phyloP scores from a whole-genome alignment of 1,140 invertebrate species.

The Drosophila miranda region DNA sequence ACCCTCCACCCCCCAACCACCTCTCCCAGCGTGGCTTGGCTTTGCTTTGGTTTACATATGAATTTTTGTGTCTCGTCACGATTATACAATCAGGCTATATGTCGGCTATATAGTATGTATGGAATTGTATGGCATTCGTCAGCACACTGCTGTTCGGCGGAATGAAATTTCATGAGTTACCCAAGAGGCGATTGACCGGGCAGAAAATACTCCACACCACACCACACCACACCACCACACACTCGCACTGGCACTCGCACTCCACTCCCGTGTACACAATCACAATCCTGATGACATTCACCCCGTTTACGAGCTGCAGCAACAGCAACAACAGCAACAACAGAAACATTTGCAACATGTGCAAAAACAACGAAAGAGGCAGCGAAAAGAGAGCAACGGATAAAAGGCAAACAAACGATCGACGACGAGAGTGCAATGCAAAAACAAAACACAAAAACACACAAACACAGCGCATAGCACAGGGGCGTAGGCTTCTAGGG shows the following conservation, averaged over 20 bases:
- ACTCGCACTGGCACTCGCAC: too few species aligned
- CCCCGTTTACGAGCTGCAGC: slow-evolving; percentile 66
- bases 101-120: slow-evolving; percentile 20
- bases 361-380: slow-evolving; percentile 38
- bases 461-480: slow-evolving; percentile 18
- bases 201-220: too few species aligned
- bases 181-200: slow-evolving; percentile 69
- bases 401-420: not conserved
- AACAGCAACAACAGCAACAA: slow-evolving; percentile 15
- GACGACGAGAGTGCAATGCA: slow-evolving; percentile 8
- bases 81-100: slow-evolving; percentile 65
- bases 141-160: slow-evolving; percentile 46
- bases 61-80: slow-evolving; percentile 42
- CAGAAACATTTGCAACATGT: slow-evolving; percentile 42
- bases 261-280: slow-evolving; percentile 35
- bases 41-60: slow-evolving; percentile 42
- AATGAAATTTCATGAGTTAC: slow-evolving; percentile 56
- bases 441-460: slow-evolving; percentile 20
- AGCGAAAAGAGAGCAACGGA: slow-evolving; percentile 2
- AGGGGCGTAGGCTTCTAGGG: not conserved
- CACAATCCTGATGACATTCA: slow-evolving; percentile 80
- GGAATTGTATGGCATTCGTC: slow-evolving; percentile 60
- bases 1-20: not conserved
- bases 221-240: too few species aligned
- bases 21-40: slow-evolving; percentile 6